Evolutionary conservation across 2,888 invertebrate species (phyloP), one percentile per base, ranked within the genome.

Genomic region (Scaptomyza reducta): DNA sequence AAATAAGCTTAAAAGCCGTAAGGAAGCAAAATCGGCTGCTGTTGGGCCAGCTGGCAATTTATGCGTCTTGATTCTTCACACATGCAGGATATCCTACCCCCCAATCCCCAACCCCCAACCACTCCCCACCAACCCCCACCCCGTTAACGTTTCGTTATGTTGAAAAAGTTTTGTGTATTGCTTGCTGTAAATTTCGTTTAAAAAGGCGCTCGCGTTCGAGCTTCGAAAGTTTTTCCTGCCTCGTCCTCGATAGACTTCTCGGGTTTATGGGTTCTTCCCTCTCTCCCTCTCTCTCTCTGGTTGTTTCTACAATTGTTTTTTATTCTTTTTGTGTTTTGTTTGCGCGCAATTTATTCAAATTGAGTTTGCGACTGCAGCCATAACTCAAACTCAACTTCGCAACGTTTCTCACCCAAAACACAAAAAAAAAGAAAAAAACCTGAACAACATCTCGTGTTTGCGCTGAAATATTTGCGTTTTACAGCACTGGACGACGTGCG

Each of bases 321-420:
- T 50, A 38, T 53, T 40, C 61, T 53, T 29, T 59, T 53, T 75
- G 79, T 81, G 75, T 79, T 85, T 77, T 64, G 61, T 75, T 66
- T 60, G 29, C 77, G 74, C 40, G 71, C 79, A 87, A 89, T 87
- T 89, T 83, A 89, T 81, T 79, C 79, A 86, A 89, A 87, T 85
- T 84, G 89, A 86, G 84, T 89, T 89, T 67, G 74, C 77, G 80
- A 81, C 87, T 79, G 81, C 84, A 61, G 86, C 85, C 77, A 89
- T 85, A 88, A 88, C 79, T 82, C 86, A 86, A 74, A 79, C 77
- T 60, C 44, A 79, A 74, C 73, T 64, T 74, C 50, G 60, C 40
- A 81, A 55, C 54, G 65, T 62, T 47, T 47, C 31, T 60, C 35
- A 42, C 16, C 46, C 33, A 77, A 60, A 67, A 70, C 22, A 22